These are phyloP conservation scores for Protodeltote pygarga DNA, from an alignment of 2,888 invertebrate genomes.

Conservation along the genomic window DNA sequence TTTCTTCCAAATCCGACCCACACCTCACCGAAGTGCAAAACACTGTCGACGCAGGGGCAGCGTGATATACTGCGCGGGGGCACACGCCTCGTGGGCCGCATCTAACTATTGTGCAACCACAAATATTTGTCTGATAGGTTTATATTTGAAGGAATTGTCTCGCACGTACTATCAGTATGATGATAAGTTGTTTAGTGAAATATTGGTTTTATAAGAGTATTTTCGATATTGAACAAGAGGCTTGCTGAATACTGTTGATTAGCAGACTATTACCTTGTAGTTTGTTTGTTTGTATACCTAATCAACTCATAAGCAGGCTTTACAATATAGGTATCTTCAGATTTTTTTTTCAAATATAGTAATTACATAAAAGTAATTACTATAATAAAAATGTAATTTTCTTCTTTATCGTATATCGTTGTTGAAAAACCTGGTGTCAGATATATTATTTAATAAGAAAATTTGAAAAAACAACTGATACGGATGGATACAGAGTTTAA, in stretches of 20 bases:
- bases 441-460: no score
- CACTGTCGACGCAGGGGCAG: conserved; percentile 71
- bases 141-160: conserved; percentile 48
- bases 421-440: no score
- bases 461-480: no score
- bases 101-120: conserved; percentile 51
- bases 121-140: conserved; percentile 50
- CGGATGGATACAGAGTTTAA: no score
- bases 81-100: conserved; percentile 72
- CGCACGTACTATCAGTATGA: conserved; percentile 27
- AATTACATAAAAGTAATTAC: no score
- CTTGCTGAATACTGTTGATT: background rate
- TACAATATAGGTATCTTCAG: no score
- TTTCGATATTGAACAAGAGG: background rate
- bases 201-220: background rate
- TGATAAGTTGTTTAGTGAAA: conserved; percentile 33
- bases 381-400: no score
- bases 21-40: conserved; percentile 75
- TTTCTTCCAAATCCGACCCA: conserved; percentile 54
- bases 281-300: no score
- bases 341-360: no score
- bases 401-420: no score
- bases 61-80: conserved; percentile 76
- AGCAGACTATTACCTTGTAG: no score
- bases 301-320: no score